Evolutionary conservation across 2,113 vertebrate species (phyloP), one percentile per base, ranked within the genome.

Genomic region (Syngnathus floridae): DNA sequence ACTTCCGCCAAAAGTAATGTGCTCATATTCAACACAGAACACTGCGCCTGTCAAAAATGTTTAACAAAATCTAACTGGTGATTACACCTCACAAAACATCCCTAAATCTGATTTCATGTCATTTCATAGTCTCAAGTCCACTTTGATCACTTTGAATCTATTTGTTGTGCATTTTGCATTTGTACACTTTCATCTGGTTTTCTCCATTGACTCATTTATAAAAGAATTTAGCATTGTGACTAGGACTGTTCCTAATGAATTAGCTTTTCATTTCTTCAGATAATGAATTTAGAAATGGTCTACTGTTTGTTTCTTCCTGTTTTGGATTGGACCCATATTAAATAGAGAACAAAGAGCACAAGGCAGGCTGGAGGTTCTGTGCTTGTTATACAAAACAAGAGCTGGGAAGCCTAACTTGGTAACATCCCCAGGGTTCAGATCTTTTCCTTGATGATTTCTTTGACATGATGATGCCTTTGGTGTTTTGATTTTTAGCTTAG

Each of bases 1-100:
- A 84, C 80, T 83, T 83, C 82, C 78, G 84, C 84, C 83, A 83
- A 81, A 88, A 83, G 82, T 62, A 70, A 72, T 64, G 5, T 37
- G 62, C 78, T 84, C 66, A 69, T 60, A 71, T 67, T 73, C 79
- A 81, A 65, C 66, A 61, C 17, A 49, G 17, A 49, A 49, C 46
- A 49, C 57, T 66, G 73, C 78, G 65, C 62, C 75, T 61, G 51
- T 79, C 81, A 64, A 71, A 76, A 40, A 38, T 69, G 68, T 72
- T 67, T 31, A 80, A 77, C 77, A 79, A 71, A 82, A 72, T 80
- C 76, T 74, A 66, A 77, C 74, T 77, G 72, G 79, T 79, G 62
- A 69, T 74, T 1, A 73, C 80, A 69, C 65, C 71, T 9, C 67
- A 78, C 79, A 82, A 77, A 82, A 71, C 73, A 75, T 79, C 79